Evolutionary conservation across 2,888 invertebrate species (phyloP).

Genomic region (Leptinotarsa tumamoca): DNA sequence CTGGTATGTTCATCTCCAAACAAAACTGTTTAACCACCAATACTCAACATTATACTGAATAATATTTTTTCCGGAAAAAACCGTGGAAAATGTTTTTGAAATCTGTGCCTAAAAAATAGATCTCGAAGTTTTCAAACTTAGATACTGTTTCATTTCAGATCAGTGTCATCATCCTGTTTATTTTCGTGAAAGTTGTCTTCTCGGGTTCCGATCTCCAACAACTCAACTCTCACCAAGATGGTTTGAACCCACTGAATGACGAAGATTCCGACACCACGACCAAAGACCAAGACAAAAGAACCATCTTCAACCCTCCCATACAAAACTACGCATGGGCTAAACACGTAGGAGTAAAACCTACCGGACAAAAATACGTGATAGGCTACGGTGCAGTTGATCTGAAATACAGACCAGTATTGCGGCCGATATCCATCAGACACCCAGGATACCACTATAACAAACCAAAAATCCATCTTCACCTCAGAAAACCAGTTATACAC

Average conservation of each 20-base stretch:
- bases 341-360: conserved; percentile 58
- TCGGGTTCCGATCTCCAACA: conserved; percentile 50
- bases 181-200: conserved; percentile 41
- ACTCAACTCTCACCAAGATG: conserved; percentile 47
- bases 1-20: no score
- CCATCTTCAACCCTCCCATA: conserved; percentile 54
- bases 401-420: conserved; percentile 56
- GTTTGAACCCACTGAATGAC: conserved; percentile 59
- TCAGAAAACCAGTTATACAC: conserved; percentile 44
- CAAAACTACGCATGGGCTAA: conserved; percentile 57
- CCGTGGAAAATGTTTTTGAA: no score
- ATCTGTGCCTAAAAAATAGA: not conserved
- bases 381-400: conserved; percentile 58
- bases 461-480: conserved; percentile 50
- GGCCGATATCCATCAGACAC: conserved; percentile 52
- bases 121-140: not conserved
- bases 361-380: conserved; percentile 56
- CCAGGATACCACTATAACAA: conserved; percentile 49
- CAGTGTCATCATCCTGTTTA: conserved; percentile 42
- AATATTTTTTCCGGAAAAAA: no score
- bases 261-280: conserved; percentile 45
- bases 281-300: conserved; percentile 60
- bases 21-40: no score
- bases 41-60: no score
- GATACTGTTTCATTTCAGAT: conserved; percentile 40